phyloP scores from a whole-genome alignment of 2,113 vertebrate species.

The Diadophis punctatus region DNA sequence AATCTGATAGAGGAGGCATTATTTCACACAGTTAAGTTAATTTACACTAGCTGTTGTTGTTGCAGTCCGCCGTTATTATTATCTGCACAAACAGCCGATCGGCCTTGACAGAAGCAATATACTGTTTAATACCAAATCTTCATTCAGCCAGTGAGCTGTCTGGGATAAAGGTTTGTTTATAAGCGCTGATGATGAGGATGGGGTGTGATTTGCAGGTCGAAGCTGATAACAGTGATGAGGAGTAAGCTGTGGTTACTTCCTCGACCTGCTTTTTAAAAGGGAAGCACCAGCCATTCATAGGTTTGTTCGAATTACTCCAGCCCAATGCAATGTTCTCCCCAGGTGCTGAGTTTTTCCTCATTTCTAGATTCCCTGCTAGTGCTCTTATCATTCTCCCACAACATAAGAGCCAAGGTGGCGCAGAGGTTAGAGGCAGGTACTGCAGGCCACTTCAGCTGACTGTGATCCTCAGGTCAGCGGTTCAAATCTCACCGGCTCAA shows the following conservation, averaged over 20 bases:
- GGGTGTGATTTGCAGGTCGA: slow-evolving; percentile 76
- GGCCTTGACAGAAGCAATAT: slow-evolving; percentile 78
- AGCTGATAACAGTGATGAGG: slow-evolving; percentile 76
- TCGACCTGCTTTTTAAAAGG: background rate
- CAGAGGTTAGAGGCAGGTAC: no score
- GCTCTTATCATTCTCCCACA: background rate
- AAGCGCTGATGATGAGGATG: slow-evolving; percentile 71
- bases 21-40: slow-evolving; percentile 84
- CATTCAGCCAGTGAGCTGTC: slow-evolving; percentile 75
- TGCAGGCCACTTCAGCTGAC: no score
- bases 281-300: slow-evolving; percentile 46
- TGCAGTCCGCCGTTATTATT: slow-evolving; percentile 77
- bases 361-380: background rate
- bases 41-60: slow-evolving; percentile 82
- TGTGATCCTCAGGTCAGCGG: no score
- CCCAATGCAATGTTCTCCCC: slow-evolving; percentile 17
- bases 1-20: slow-evolving; percentile 79
- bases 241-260: slow-evolving; percentile 23
- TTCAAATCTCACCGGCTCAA: no score
- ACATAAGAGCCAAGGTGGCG: no score
- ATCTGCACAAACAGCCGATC: slow-evolving; percentile 80
- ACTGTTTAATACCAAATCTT: slow-evolving; percentile 76
- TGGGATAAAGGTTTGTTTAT: slow-evolving; percentile 81
- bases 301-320: slow-evolving; percentile 42
- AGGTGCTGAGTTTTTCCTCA: background rate